Percentiles rank a stretch among this genome's conserved stretches.
phyloP scores from a whole-genome alignment of 35 echinoderm and acorn worm genomes.

The Ophioderma brevispina region DNA sequence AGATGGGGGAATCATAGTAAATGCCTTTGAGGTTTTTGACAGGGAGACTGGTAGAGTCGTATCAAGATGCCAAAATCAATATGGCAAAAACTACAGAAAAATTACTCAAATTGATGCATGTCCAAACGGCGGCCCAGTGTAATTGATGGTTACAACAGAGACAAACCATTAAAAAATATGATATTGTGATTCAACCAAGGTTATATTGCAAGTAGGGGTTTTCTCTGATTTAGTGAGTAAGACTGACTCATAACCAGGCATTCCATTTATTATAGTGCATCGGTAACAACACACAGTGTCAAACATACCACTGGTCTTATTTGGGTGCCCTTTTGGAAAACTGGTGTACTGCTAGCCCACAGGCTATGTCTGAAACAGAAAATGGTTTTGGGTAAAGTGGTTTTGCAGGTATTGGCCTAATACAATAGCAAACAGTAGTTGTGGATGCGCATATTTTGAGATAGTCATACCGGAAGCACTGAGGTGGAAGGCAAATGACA shows the following conservation, averaged over 20 bases:
- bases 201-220: background rate
- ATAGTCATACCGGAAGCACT: too few species aligned
- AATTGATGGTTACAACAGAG: background rate
- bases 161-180: background rate
- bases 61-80: background rate
- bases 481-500: too few species aligned
- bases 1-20: background rate
- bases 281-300: background rate
- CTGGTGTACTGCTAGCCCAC: background rate
- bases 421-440: background rate
- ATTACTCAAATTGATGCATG: background rate
- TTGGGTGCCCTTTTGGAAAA: background rate
- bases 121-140: background rate
- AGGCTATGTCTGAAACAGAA: background rate
- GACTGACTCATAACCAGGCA: background rate
- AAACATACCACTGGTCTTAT: background rate
- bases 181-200: background rate
- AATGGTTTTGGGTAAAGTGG: background rate
- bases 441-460: background rate
- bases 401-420: background rate
- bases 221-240: conserved; percentile 2
- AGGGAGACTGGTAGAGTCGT: background rate
- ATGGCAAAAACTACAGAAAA: background rate
- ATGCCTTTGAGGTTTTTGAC: background rate
- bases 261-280: background rate